Evolutionary conservation across 1,140 invertebrate species (phyloP).

Genomic region (Drosophila azteca): DNA sequence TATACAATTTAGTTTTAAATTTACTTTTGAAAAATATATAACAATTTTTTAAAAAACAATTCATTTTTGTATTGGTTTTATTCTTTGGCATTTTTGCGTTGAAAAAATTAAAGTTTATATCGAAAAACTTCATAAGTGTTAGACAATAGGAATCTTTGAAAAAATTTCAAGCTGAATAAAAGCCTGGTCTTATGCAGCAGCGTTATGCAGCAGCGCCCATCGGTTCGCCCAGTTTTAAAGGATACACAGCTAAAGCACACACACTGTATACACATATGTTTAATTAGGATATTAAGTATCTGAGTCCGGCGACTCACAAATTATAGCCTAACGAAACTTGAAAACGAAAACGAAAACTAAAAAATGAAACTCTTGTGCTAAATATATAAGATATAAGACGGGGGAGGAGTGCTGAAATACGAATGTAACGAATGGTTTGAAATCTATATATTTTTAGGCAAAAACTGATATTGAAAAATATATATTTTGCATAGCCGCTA

Average conservation of each 20-base stretch:
- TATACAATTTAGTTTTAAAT: slow-evolving; percentile 66
- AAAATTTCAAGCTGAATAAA: slow-evolving; percentile 12
- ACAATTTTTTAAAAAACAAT: slow-evolving; percentile 64
- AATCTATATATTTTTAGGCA: slow-evolving; percentile 47
- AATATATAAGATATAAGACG: slow-evolving; percentile 36
- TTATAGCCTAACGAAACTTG: slow-evolving; percentile 60
- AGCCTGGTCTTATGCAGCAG: slow-evolving; percentile 7
- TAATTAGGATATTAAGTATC: slow-evolving; percentile 21
- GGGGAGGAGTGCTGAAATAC: slow-evolving; percentile 56
- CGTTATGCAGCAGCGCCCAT: no score
- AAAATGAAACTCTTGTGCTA: slow-evolving; percentile 71
- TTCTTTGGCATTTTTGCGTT: not conserved
- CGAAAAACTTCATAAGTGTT: slow-evolving; percentile 27
- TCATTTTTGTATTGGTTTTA: slow-evolving; percentile 13
- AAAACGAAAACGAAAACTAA: slow-evolving; percentile 29
- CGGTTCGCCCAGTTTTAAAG: no score
- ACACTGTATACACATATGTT: slow-evolving; percentile 12
- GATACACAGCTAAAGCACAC: not conserved
- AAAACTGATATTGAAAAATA: slow-evolving; percentile 25
- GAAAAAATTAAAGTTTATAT: not conserved
- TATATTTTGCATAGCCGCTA: slow-evolving; percentile 74
- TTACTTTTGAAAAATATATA: slow-evolving; percentile 78
- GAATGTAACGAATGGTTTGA: slow-evolving; percentile 71
- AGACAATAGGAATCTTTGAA: slow-evolving; percentile 36
- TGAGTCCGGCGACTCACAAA: slow-evolving; percentile 44